These are phyloP conservation scores for Solen grandis DNA, from an alignment of 1,140 invertebrate species.

Conservation along the genomic window DNA sequence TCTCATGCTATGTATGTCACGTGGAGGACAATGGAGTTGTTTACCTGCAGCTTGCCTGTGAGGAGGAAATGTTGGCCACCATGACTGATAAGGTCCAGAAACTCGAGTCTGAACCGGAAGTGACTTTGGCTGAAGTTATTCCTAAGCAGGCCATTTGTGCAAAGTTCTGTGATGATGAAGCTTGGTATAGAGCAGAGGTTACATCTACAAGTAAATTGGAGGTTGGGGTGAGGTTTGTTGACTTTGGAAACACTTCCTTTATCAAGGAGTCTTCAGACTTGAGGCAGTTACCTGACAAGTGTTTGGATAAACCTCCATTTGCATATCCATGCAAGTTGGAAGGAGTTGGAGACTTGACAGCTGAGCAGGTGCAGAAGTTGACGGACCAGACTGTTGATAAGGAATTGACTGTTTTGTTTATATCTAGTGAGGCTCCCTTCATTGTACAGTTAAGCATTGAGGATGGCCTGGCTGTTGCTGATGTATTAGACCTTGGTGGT, in stretches of 20 bases:
- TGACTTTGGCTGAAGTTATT: slow-evolving; percentile 37
- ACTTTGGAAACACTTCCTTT: slow-evolving; percentile 89
- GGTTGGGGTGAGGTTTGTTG: slow-evolving; percentile 85
- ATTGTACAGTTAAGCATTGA: slow-evolving; percentile 15
- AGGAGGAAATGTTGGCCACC: slow-evolving; percentile 83
- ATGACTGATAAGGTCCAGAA: slow-evolving; percentile 58
- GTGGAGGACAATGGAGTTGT: slow-evolving; percentile 78
- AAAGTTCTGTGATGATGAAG: slow-evolving; percentile 85
- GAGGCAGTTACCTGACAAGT: slow-evolving; percentile 29
- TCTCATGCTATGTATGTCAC: slow-evolving; percentile 65
- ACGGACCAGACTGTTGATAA: slow-evolving; percentile 23
- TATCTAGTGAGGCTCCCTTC: slow-evolving; percentile 1
- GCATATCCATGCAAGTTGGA: slow-evolving; percentile 45
- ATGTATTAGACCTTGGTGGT: neutral
- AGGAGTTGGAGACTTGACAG: slow-evolving; percentile 15
- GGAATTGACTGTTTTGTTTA: slow-evolving; percentile 40
- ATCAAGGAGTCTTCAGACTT: slow-evolving; percentile 51
- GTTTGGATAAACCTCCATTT: slow-evolving; percentile 22
- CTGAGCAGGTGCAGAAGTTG: slow-evolving; percentile 15
- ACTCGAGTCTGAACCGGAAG: neutral
- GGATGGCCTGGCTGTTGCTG: slow-evolving; percentile 1
- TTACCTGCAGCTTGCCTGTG: slow-evolving; percentile 80
- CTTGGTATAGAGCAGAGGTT: slow-evolving; percentile 87
- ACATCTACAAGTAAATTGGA: slow-evolving; percentile 72
- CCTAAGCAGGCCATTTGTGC: slow-evolving; percentile 86